Evolutionary conservation across 2,888 invertebrate species (phyloP).

Genomic region (Ectobius pallidus): DNA sequence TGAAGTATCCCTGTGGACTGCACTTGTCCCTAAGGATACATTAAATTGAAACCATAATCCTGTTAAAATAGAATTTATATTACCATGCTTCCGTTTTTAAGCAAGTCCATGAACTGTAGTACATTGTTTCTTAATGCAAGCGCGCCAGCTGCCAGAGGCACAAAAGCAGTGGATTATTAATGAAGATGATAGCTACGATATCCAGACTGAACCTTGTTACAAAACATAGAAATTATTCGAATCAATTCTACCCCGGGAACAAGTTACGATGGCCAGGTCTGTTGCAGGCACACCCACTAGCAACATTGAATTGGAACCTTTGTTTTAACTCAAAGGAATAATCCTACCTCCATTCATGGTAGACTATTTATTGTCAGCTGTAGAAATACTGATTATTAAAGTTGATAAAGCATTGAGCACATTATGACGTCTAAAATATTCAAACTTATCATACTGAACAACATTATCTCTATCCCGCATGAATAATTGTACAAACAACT

Average conservation of each 20-base stretch:
- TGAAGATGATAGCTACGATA: neutral
- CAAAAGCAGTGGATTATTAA: neutral
- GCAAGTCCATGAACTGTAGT: neutral
- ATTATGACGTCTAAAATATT: too few species aligned
- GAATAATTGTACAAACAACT: too few species aligned
- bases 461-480: too few species aligned
- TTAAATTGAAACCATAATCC: neutral
- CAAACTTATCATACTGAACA: too few species aligned
- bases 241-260: conserved; percentile 20
- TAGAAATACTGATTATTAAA: too few species aligned
- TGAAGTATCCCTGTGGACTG: neutral
- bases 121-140: neutral
- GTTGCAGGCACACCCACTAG: too few species aligned
- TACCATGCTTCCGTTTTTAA: neutral
- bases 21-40: neutral
- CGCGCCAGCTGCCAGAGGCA: too few species aligned
- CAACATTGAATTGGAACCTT: too few species aligned
- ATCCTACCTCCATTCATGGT: too few species aligned
- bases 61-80: neutral
- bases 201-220: neutral
- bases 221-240: conserved; percentile 4
- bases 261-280: neutral
- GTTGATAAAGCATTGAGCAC: too few species aligned
- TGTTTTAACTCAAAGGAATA: too few species aligned
- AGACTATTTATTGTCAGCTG: too few species aligned